A percentile compares a stretch with the other conserved stretches of the same genome.
These are phyloP conservation scores for Triplophysa bombifrons DNA, from an alignment of 2,797 vertebrate species.

Conservation along the genomic window DNA sequence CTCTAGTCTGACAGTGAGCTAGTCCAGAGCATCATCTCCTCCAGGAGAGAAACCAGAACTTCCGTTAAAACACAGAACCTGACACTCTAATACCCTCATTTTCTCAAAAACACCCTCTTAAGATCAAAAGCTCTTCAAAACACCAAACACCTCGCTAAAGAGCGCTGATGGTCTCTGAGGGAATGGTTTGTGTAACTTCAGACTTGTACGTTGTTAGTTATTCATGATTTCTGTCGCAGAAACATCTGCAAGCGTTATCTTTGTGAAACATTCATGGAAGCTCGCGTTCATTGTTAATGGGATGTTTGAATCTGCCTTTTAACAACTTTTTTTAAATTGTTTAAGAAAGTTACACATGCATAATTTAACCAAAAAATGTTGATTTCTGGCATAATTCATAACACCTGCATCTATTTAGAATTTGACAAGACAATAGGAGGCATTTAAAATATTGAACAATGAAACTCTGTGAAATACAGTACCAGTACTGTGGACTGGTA, in stretches of 20 bases:
- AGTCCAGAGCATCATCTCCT: conserved; percentile 8
- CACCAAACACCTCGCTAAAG: conserved; percentile 27
- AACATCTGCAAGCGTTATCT: not conserved
- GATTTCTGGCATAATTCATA: not conserved
- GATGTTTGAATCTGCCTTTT: not conserved
- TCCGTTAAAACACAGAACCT: conserved; percentile 26
- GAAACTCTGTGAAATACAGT: not conserved
- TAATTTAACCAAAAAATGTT: not conserved
- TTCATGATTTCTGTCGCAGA: not conserved
- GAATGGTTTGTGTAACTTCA: not conserved
- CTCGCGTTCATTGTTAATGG: not conserved
- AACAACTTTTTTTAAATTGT: too few species aligned
- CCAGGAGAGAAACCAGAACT: conserved; percentile 32
- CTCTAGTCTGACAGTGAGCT: conserved; percentile 19
- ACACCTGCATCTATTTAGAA: not conserved
- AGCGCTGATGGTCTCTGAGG: not conserved
- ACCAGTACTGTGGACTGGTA: not conserved
- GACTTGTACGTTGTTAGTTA: not conserved
- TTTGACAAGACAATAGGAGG: not conserved
- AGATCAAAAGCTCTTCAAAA: conserved; percentile 24
- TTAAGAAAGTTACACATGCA: too few species aligned
- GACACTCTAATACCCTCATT: conserved; percentile 39
- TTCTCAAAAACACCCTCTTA: conserved; percentile 33
- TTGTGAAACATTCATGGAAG: not conserved
- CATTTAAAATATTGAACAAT: not conserved